phyloP scores from a whole-genome alignment of 2,888 invertebrate genomes.

The Rotaria sp. region DNA sequence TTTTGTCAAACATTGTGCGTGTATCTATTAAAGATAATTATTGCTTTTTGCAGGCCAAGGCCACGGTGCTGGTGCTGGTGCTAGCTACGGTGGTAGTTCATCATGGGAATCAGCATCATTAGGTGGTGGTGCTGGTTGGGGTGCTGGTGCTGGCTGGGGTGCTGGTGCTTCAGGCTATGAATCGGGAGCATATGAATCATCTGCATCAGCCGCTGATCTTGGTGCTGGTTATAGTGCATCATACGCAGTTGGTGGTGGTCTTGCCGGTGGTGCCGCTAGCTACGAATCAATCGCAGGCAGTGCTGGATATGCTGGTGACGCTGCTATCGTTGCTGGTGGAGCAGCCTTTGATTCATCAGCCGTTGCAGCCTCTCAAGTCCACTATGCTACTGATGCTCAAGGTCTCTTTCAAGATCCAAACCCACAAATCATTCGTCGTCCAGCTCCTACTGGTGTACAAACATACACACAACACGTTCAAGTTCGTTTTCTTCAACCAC shows the following conservation, averaged over 20 bases:
- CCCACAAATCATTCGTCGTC: background rate
- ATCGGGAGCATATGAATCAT: background rate
- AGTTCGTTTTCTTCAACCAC: slow-evolving; percentile 27
- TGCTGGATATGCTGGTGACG: too few relatives aligned
- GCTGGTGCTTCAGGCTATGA: background rate
- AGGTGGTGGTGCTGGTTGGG: background rate
- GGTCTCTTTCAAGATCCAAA: slow-evolving; percentile 9
- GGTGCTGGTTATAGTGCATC: too few relatives aligned
- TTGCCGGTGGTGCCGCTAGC: too few relatives aligned
- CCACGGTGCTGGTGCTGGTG: background rate
- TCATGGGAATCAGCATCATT: background rate
- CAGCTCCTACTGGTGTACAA: background rate
- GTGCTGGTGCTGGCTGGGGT: background rate
- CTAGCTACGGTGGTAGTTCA: background rate
- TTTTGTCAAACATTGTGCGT: background rate
- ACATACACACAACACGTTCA: background rate
- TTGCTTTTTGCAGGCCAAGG: background rate
- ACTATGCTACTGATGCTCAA: slow-evolving; percentile 13
- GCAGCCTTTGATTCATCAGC: background rate
- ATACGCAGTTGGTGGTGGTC: background rate
- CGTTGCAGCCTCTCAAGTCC: background rate
- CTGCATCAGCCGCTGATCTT: background rate
- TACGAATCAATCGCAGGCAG: too few relatives aligned
- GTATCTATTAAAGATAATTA: background rate
- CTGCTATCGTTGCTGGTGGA: background rate